phyloP scores from a whole-genome alignment of 2,797 vertebrate species.

The Clarias laeviceps region DNA sequence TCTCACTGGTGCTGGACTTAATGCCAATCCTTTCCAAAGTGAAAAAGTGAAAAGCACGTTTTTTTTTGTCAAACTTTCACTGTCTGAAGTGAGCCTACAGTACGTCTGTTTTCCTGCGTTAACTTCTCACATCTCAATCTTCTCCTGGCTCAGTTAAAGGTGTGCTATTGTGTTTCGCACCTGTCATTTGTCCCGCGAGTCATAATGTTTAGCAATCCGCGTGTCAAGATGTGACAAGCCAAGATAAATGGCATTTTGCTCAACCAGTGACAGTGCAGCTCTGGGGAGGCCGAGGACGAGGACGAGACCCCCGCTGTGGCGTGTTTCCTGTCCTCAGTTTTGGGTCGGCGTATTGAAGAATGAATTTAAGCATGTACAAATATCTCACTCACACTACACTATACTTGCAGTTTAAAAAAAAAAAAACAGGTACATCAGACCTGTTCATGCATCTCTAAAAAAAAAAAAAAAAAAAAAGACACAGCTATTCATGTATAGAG shows the following conservation, averaged over 20 bases:
- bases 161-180: not conserved
- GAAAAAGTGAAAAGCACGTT: not conserved
- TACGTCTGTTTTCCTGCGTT: not conserved
- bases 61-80: not conserved
- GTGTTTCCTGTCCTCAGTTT: slow-evolving; percentile 10
- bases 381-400: not conserved
- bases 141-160: not conserved
- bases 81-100: not conserved
- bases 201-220: slow-evolving; percentile 14
- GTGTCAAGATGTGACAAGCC: slow-evolving; percentile 14
- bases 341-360: not conserved
- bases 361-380: not conserved
- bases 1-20: not conserved
- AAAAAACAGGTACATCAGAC: slow-evolving; percentile 10
- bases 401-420: not conserved
- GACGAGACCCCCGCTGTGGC: slow-evolving; percentile 10
- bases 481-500: too few species aligned
- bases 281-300: slow-evolving; percentile 6
- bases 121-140: not conserved
- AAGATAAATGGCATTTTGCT: slow-evolving; percentile 36
- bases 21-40: not conserved
- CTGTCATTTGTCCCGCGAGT: not conserved
- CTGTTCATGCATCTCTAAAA: not conserved
- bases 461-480: not conserved
- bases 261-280: slow-evolving; percentile 3